Conservation (phyloP, 2,113 vertebrate genomes). For the Halichoeres trimaculatus region DNA sequence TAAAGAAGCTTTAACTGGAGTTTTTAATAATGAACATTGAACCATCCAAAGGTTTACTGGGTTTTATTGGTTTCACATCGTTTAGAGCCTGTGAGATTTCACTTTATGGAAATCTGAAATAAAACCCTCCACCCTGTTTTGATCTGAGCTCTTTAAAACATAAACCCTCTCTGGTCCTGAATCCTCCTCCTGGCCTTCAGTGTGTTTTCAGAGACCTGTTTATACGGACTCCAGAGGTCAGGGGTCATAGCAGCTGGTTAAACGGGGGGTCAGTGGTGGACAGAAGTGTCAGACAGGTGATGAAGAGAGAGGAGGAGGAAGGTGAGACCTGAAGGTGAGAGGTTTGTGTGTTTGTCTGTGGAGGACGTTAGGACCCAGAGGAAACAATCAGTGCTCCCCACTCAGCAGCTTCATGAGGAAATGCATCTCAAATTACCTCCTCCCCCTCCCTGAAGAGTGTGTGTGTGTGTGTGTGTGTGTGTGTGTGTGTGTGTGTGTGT, state of each 20-base stretch:
- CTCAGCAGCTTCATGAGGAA: constrained; percentile 56
- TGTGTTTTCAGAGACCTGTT: neutral
- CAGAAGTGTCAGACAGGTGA: too few relatives aligned
- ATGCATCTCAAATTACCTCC: constrained; percentile 52
- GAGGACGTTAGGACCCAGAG: constrained; percentile 47
- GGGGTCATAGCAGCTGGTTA: neutral
- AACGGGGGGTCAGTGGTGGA: neutral
- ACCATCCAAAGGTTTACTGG: too few relatives aligned
- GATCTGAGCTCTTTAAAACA: too few relatives aligned
- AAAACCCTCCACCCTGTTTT: too few relatives aligned
- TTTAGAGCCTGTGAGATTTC: too few relatives aligned
- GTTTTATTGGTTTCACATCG: too few relatives aligned
- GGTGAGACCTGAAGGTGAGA: constrained; percentile 20
- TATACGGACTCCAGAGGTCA: neutral
- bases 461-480: constrained; percentile 16
- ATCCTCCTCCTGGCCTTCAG: too few relatives aligned
- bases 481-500: constrained; percentile 9
- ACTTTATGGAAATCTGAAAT: too few relatives aligned
- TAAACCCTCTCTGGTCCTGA: neutral
- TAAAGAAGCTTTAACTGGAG: too few relatives aligned
- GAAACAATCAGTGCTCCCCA: constrained; percentile 27
- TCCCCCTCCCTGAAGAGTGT: neutral
- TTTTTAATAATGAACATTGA: too few relatives aligned
- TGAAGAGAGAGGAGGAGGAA: neutral
- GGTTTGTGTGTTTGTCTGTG: neutral